Conservation (phyloP, 2,113 vertebrate species). For the Verasper variegatus region DNA sequence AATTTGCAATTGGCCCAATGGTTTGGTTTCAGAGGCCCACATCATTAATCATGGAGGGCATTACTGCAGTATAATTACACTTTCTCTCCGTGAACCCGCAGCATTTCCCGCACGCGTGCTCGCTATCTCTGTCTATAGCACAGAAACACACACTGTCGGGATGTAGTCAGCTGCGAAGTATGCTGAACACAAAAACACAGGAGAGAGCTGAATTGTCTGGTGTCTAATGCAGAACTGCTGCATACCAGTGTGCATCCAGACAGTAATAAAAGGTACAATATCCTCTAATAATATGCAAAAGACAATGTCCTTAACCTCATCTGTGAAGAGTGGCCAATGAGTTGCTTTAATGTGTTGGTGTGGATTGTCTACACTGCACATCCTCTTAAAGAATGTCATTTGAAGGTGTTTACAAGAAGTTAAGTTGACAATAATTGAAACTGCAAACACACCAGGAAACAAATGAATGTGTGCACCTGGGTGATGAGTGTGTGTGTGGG, state of each 20-base stretch:
- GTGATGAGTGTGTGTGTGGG: background rate
- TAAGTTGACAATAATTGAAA: constrained; percentile 56
- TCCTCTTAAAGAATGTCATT: constrained; percentile 24
- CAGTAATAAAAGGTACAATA: constrained; percentile 3
- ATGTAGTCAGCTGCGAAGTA: constrained; percentile 26
- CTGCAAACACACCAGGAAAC: constrained; percentile 59
- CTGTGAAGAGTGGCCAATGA: background rate
- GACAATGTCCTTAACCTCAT: constrained; percentile 1
- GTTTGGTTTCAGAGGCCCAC: constrained; percentile 76
- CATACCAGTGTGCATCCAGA: background rate
- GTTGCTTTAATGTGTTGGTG: background rate
- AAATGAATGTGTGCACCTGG: constrained; percentile 47
- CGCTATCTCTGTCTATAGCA: constrained; percentile 40
- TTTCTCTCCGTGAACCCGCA: constrained; percentile 65
- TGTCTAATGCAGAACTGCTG: background rate
- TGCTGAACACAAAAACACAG: constrained; percentile 9
- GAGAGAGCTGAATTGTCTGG: background rate
- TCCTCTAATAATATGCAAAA: constrained; percentile 19
- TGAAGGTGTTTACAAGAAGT: constrained; percentile 34
- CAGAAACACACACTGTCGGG: constrained; percentile 17
- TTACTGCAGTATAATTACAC: constrained; percentile 80
- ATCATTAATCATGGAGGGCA: constrained; percentile 79
- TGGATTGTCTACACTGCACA: constrained; percentile 20
- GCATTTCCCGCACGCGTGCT: constrained; percentile 46
- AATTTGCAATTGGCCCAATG: constrained; percentile 77